Evolutionary conservation across 2,113 vertebrate species (phyloP).

Genomic region (Eulemur macaco): DNA sequence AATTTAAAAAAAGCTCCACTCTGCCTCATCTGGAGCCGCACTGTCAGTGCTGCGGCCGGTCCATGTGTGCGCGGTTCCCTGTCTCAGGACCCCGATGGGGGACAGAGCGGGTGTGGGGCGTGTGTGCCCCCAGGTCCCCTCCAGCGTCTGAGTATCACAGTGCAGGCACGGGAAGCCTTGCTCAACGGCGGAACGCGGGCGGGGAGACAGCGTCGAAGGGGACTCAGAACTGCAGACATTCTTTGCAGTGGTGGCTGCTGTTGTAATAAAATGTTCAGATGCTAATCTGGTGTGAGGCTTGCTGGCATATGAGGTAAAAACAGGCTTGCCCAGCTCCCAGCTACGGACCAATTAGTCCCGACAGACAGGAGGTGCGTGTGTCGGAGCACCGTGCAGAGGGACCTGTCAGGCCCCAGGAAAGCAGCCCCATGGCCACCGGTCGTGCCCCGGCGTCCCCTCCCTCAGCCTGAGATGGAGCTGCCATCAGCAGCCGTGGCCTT

Average conservation of each 20-base stretch:
- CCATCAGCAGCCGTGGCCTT: constrained; percentile 12
- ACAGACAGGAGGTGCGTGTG: constrained; percentile 22
- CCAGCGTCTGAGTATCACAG: background rate
- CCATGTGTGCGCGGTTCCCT: background rate
- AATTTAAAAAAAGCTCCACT: background rate
- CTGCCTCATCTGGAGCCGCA: background rate
- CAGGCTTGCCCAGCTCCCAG: background rate
- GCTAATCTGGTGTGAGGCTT: background rate
- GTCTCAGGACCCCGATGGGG: background rate
- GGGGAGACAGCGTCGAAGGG: background rate
- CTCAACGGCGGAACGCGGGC: background rate
- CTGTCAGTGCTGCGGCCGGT: rapidly evolving
- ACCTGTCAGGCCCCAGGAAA: background rate
- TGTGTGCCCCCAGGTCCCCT: background rate
- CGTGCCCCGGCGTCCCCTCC: background rate
- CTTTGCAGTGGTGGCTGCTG: background rate
- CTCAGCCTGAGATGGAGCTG: background rate
- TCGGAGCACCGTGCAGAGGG: background rate
- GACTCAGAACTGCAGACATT: background rate
- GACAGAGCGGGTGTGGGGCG: background rate
- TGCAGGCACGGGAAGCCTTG: background rate
- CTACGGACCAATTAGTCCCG: constrained; percentile 36
- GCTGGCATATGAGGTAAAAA: background rate
- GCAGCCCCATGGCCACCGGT: background rate
- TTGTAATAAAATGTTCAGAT: background rate